A percentile compares a stretch with the other conserved stretches of the same genome.
phyloP scores from a whole-genome alignment of 2,113 vertebrate genomes.

The Pimephales promelas region DNA sequence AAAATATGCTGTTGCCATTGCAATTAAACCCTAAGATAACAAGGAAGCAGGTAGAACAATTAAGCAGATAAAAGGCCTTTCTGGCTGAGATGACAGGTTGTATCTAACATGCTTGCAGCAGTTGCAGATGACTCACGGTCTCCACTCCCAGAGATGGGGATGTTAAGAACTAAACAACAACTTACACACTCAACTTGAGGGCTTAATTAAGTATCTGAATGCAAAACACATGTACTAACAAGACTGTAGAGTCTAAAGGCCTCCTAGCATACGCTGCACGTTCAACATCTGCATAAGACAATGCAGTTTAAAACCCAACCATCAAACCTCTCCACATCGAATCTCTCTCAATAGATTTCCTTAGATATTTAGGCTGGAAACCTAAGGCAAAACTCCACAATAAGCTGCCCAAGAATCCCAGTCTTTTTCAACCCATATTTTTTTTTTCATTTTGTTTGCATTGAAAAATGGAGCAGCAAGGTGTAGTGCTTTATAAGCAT shows the following conservation, averaged over 20 bases:
- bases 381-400: neutral
- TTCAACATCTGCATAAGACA: neutral
- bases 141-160: constrained; percentile 23
- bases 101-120: constrained; percentile 9
- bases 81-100: neutral
- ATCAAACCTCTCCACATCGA: neutral
- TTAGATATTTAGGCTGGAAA: neutral
- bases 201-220: constrained; percentile 10
- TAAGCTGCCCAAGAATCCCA: neutral
- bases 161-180: constrained; percentile 8
- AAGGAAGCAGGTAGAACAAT: neutral
- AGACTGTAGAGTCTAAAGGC: neutral
- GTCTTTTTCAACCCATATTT: neutral
- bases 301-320: neutral
- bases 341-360: neutral
- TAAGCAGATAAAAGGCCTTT: neutral
- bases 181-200: constrained; percentile 29
- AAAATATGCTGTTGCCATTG: neutral
- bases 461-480: too few relatives aligned
- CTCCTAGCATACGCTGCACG: neutral
- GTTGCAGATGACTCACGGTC: constrained; percentile 7
- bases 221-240: constrained; percentile 2
- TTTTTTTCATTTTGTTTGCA: neutral
- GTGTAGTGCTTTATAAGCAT: too few relatives aligned
- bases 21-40: neutral